Evolutionary conservation across 1,140 invertebrate species (phyloP), one percentile per base, ranked within the genome.

Genomic region (Augochlora pura): DNA sequence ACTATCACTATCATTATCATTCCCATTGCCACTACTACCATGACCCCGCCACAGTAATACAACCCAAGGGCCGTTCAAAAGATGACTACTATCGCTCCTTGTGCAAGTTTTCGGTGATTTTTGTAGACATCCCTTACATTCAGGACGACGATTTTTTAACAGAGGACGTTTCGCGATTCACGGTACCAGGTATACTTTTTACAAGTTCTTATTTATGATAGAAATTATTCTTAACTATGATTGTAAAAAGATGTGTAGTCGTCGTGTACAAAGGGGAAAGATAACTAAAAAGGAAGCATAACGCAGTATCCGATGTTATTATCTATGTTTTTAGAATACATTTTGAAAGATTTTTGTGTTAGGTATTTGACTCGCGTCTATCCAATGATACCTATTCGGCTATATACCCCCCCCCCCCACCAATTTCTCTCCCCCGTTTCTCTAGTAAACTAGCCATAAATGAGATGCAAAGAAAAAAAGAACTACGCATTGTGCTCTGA

Each of bases 181-280:
- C 83, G 81, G 71, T 90, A 90, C 81, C 82, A 82, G 82, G 81
- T 90, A 88, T 86, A 91, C 85, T 90, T 91, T 91, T 92, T 92
- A 91, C 89, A 89, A 90, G 85, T 88, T 92, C 88, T 91, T 91
- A 91, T 92, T 91, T 91, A 92, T 91, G 80, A 91, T 91, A 91
- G 86, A 80, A 65, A 90, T 88, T 83, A 86, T 89, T 87, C 62
- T 82, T 83, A 83, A 86, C 65, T 65, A 67, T 77, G 64, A 79
- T 84, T 82, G 85, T 86, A 86, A 86, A 86, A 81, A 68, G 65
- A 71, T n/a, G 9, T 87, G 79, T 85, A 76, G 83, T 57, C 70
- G 64, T 83, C 83, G 62, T 89, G 86, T 90, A 88, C 82, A 90
- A 81, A 83, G 65, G 46, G 46, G 72, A 77, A 80, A 67, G 23